A percentile compares a stretch with the other conserved stretches of the same genome.
phyloP scores from a whole-genome alignment of 2,113 vertebrate species.

The Rafetus swinhoei region DNA sequence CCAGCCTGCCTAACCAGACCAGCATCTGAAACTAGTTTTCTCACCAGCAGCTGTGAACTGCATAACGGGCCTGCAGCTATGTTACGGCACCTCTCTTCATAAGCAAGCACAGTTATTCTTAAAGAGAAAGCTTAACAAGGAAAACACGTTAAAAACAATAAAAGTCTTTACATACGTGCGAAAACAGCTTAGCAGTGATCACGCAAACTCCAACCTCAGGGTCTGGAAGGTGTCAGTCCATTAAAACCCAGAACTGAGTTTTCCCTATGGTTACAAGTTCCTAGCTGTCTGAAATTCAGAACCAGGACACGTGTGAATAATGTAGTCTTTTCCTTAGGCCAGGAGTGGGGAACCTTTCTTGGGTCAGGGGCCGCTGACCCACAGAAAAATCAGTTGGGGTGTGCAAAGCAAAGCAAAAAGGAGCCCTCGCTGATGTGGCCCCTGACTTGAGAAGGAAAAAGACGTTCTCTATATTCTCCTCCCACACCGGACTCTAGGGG shows the following conservation, averaged over 20 bases:
- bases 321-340: not conserved
- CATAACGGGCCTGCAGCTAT: not conserved
- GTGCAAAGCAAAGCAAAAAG: too few species aligned
- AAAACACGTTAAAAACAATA: not conserved
- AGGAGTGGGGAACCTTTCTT: too few species aligned
- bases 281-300: not conserved
- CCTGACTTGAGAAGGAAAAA: too few species aligned
- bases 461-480: too few species aligned
- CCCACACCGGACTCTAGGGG: too few species aligned
- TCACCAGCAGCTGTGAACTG: not conserved
- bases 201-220: not conserved
- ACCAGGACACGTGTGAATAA: not conserved
- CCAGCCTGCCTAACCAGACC: not conserved
- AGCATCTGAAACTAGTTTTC: not conserved
- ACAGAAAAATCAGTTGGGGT: too few species aligned
- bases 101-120: not conserved
- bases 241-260: not conserved
- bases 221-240: not conserved
- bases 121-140: not conserved
- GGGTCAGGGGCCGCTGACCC: too few species aligned
- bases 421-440: too few species aligned
- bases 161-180: not conserved
- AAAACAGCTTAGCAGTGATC: not conserved
- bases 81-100: not conserved
- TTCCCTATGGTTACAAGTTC: not conserved